These are phyloP conservation scores for Bos indicus DNA, from an alignment of 2,113 vertebrate genomes.

Conservation along the genomic window DNA sequence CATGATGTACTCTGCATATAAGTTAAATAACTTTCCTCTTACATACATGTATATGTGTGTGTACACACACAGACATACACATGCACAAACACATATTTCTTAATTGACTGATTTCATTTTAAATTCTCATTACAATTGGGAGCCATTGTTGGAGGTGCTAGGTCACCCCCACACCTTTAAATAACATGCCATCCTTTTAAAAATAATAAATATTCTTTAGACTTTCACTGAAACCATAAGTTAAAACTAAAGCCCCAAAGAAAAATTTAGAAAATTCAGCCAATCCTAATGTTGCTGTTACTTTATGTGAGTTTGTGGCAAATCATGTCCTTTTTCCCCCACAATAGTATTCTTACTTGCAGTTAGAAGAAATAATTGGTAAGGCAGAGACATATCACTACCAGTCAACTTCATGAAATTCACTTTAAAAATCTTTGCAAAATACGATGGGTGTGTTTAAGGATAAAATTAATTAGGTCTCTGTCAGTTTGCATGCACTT, in stretches of 20 bases:
- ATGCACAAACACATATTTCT: background rate
- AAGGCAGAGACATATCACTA: background rate
- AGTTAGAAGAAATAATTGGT: background rate
- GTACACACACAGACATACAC: background rate
- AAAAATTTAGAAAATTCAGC: background rate
- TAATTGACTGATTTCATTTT: background rate
- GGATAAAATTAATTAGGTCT: slow-evolving; percentile 57
- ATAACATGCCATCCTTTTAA: background rate
- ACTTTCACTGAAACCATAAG: background rate
- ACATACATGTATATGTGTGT: background rate
- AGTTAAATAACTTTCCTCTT: background rate
- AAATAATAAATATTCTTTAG: background rate
- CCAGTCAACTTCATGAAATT: slow-evolving; percentile 27
- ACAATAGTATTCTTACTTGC: background rate
- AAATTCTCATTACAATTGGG: background rate
- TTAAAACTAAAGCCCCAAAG: background rate
- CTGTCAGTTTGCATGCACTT: slow-evolving; percentile 34
- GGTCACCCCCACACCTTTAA: background rate
- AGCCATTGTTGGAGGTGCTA: background rate
- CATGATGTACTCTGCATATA: background rate
- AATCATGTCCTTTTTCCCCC: background rate
- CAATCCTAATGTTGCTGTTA: background rate
- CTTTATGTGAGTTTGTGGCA: background rate
- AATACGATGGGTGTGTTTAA: slow-evolving; percentile 51
- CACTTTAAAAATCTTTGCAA: slow-evolving; percentile 41